These are phyloP conservation scores for Pionites leucogaster DNA, from an alignment of 2,113 vertebrate genomes.

Conservation along the genomic window DNA sequence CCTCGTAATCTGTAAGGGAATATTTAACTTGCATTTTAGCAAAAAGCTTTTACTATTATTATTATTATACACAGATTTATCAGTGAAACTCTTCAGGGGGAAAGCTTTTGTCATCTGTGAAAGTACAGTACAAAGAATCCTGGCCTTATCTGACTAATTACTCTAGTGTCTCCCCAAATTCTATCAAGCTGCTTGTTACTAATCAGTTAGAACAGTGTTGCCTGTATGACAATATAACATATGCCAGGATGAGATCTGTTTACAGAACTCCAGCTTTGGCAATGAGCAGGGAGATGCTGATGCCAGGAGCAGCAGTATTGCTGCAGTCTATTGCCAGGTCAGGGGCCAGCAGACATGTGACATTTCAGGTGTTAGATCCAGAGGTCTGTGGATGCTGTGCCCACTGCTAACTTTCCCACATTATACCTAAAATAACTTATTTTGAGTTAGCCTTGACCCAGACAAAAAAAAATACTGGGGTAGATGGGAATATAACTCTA, in stretches of 20 bases:
- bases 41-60: slow-evolving; percentile 41
- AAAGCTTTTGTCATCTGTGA: slow-evolving; percentile 63
- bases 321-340: not conserved
- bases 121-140: slow-evolving; percentile 64
- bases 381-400: not conserved
- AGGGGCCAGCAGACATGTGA: not conserved
- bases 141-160: slow-evolving; percentile 73
- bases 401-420: not conserved
- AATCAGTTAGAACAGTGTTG: slow-evolving; percentile 58
- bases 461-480: not conserved
- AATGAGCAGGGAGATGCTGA: not conserved
- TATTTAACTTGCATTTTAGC: slow-evolving; percentile 40
- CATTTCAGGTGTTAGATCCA: not conserved
- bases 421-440: not conserved
- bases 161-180: slow-evolving; percentile 63
- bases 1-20: slow-evolving; percentile 14
- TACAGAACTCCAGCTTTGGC: slow-evolving; percentile 37
- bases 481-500: not conserved
- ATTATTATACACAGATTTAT: slow-evolving; percentile 63
- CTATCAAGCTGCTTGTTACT: slow-evolving; percentile 60
- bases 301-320: not conserved
- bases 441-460: not conserved
- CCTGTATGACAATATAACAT: slow-evolving; percentile 17
- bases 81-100: slow-evolving; percentile 53
- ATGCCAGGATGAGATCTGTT: slow-evolving; percentile 41